A percentile compares a stretch with the other conserved stretches of the same genome.
phyloP scores from a whole-genome alignment of 2,888 invertebrate species.

The Lasioglossum malachurum region DNA sequence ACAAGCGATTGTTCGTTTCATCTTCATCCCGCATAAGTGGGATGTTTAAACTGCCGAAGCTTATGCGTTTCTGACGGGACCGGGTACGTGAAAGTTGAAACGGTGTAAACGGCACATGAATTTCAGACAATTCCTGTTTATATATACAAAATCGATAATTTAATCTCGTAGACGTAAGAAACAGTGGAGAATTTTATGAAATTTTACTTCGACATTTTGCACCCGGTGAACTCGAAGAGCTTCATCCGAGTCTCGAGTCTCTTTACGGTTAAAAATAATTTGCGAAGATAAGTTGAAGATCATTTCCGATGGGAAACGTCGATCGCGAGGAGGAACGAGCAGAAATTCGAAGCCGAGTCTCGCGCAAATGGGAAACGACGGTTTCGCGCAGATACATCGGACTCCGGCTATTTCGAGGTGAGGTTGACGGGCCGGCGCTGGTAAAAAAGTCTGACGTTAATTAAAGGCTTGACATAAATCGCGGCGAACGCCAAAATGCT shows the following conservation, averaged over 20 bases:
- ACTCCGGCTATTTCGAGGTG: conserved; percentile 35
- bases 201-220: not conserved
- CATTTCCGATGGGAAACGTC: not conserved
- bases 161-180: too few species aligned
- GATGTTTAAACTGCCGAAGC: not conserved
- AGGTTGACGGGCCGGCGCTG: conserved; percentile 6
- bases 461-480: conserved; percentile 51
- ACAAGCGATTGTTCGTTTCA: not conserved
- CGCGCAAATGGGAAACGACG: conserved; percentile 2
- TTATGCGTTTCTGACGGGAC: not conserved
- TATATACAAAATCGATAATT: not conserved
- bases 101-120: too few species aligned
- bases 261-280: too few species aligned
- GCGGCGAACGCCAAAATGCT: conserved; percentile 47
- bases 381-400: conserved; percentile 29
- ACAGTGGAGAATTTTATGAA: not conserved
- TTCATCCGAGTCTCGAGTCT: too few species aligned
- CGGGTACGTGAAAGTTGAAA: not conserved
- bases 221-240: too few species aligned
- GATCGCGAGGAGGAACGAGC: not conserved
- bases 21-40: not conserved
- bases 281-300: too few species aligned
- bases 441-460: conserved; percentile 47
- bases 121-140: too few species aligned
- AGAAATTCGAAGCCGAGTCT: not conserved